phyloP scores from a whole-genome alignment of 2,797 vertebrate species.

The Poecilia gillii region DNA sequence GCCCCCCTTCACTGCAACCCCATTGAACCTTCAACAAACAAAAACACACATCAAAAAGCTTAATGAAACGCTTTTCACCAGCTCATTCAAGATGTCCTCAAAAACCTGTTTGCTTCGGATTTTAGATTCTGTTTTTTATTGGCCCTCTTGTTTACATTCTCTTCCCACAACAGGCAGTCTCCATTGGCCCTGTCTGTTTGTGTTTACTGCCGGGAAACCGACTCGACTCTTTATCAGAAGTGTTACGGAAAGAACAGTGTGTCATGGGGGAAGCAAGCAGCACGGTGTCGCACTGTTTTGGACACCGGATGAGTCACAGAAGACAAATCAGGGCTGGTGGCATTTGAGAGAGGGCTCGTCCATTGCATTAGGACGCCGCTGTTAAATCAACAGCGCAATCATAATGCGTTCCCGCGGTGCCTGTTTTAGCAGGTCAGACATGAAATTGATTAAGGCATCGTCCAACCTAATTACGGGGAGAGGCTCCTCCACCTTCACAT shows the following conservation, averaged over 20 bases:
- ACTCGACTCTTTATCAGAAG: conserved; percentile 52
- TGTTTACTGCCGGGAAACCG: conserved; percentile 51
- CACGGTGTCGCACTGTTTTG: conserved; percentile 69
- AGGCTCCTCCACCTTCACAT: conserved; percentile 37
- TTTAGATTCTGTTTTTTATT: conserved; percentile 3
- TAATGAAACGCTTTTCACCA: conserved; percentile 40
- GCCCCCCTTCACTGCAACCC: not conserved
- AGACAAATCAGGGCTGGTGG: conserved; percentile 61
- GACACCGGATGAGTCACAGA: conserved; percentile 70
- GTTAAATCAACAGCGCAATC: conserved; percentile 52
- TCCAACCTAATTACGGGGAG: conserved; percentile 53
- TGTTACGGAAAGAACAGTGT: conserved; percentile 64
- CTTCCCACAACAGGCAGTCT: conserved; percentile 11
- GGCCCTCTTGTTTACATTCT: not conserved
- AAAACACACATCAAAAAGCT: conserved; percentile 36
- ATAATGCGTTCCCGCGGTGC: conserved; percentile 49
- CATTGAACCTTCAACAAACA: not conserved
- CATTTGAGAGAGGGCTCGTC: conserved; percentile 60
- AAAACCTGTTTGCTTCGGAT: conserved; percentile 29
- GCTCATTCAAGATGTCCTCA: conserved; percentile 40
- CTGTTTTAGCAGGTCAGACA: conserved; percentile 61
- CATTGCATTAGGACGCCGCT: conserved; percentile 44
- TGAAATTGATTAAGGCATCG: conserved; percentile 55
- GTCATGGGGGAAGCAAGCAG: conserved; percentile 50
- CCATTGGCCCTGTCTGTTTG: conserved; percentile 53